Conservation (phyloP, 1,140 invertebrate species). For the Andricus grossulariae region DNA sequence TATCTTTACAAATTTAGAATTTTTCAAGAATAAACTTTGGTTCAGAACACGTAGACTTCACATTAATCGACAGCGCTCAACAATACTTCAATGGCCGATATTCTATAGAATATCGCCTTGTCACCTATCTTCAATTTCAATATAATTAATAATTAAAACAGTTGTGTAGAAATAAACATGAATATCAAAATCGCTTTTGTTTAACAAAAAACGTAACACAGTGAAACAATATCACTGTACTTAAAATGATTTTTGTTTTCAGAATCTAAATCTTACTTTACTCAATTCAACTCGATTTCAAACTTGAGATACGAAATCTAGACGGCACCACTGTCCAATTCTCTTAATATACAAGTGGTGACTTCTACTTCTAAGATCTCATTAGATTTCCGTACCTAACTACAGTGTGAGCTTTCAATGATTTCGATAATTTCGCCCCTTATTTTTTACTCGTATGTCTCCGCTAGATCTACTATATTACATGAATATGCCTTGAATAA, state of each 20-base stretch:
- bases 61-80: slow-evolving; percentile 18
- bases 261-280: neutral
- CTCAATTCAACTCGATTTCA: neutral
- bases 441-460: neutral
- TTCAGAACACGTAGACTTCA: slow-evolving; percentile 9
- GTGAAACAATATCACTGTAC: slow-evolving; percentile 23
- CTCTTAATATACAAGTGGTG: too few species aligned
- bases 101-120: slow-evolving; percentile 3
- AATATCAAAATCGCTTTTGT: slow-evolving; percentile 18
- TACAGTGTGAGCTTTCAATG: neutral
- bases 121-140: slow-evolving; percentile 2
- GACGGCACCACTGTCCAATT: too few species aligned
- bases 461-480: slow-evolving; percentile 7
- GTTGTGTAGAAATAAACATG: slow-evolving; percentile 12
- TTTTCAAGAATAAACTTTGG: slow-evolving; percentile 30
- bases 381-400: neutral
- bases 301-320: neutral
- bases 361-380: too few species aligned
- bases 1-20: slow-evolving; percentile 20
- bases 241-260: neutral
- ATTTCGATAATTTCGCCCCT: neutral
- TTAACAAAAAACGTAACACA: slow-evolving; percentile 26
- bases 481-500: slow-evolving; percentile 6
- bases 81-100: slow-evolving; percentile 8
- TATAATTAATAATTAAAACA: slow-evolving; percentile 14